Evolutionary conservation across 2,113 vertebrate species (phyloP).

Genomic region (Carlito syrichta): DNA sequence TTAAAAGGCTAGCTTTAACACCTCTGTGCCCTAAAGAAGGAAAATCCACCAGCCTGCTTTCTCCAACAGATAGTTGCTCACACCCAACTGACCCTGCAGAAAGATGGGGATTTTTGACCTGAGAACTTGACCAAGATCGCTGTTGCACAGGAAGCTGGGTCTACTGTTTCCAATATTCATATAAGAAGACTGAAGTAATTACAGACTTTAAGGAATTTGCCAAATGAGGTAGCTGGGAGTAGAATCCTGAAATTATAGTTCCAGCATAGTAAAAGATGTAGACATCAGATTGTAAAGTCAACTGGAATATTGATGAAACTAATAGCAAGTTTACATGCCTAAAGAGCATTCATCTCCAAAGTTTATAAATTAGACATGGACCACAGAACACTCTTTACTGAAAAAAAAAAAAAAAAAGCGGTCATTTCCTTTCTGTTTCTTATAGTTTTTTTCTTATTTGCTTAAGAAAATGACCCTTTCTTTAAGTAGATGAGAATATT

Average conservation of each 20-base stretch:
- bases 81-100: background rate
- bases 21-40: background rate
- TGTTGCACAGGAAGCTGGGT: background rate
- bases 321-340: background rate
- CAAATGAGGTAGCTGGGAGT: background rate
- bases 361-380: background rate
- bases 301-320: background rate
- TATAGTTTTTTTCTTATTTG: background rate
- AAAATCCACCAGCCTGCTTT: background rate
- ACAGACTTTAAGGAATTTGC: background rate
- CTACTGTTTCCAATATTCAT: background rate
- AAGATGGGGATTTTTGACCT: background rate
- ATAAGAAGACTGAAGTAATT: background rate
- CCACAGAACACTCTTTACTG: background rate
- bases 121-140: background rate
- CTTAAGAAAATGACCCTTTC: conserved; percentile 36
- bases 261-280: background rate
- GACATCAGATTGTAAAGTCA: background rate
- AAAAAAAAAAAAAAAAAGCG: too few species aligned
- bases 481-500: background rate
- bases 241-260: background rate
- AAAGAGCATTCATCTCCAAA: background rate
- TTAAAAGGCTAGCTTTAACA: background rate
- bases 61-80: background rate
- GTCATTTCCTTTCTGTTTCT: background rate